Evolutionary conservation across 2,888 invertebrate genomes (phyloP), one percentile per base, ranked within the genome.

Genomic region (Rotaria socialis): DNA sequence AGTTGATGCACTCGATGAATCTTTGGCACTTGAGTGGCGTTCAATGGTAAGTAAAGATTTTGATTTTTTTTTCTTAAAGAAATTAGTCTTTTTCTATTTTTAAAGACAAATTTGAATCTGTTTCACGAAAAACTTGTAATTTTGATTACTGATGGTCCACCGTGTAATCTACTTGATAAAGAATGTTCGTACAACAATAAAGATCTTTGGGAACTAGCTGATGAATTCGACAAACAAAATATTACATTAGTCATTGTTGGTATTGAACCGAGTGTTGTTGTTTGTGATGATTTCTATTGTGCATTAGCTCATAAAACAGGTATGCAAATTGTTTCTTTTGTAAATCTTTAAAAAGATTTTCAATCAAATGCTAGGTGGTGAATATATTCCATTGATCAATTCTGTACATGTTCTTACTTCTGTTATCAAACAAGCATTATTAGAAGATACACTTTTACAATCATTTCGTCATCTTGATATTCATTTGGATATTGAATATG

Each of bases 161-260:
- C 80, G 0, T 47, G 47, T 47, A 47, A n/a, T 47, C n/a, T 80
- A 8, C 47, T 24, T 47, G 10, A 7, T 43, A 6, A 80, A 16
- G 19, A n/a, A 47, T 80, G 80, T 47, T 6, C 80, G 3, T 80
- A 24, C 35, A 80, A 80, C 2, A 47, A 24, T 47, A 35, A 35
- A 27, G 80, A 80, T 80, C 80, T 47, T n/a, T 80, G 80, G 80
- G 8, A n/a, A n/a, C 3, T 80, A 11, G 5, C 47, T n/a, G n/a
- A 47, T 47, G 80, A 43, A 11, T 80, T 80, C 14, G 80, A 43
- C n/a, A 43, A 47, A 47, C 14, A 47, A 47, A 8, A 80, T n/a
- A 80, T 80, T 14, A 80, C 80, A 43, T 47, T 80, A 80, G 43
- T 80, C 11, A 47, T 80, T 47, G 24, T 80, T 80, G 80, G 80